Evolutionary conservation across 2,797 vertebrate genomes (phyloP).

Genomic region (Masticophis lateralis): DNA sequence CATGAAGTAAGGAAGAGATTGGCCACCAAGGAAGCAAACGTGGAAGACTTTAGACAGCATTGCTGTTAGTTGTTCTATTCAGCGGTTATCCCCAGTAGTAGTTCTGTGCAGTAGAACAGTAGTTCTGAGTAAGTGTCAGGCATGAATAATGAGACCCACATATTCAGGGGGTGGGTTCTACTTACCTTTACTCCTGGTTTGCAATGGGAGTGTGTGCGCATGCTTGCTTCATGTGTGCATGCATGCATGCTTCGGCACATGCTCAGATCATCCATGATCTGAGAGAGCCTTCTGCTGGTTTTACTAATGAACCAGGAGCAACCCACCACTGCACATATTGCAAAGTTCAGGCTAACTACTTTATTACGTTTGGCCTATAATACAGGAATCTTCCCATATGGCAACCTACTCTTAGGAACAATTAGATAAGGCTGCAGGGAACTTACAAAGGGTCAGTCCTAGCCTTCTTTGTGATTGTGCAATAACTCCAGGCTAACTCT

Average conservation of each 20-base stretch:
- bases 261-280: no score
- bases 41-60: neutral
- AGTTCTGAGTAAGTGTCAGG: neutral
- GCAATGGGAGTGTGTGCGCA: no score
- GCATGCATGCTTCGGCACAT: no score
- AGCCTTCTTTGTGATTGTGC: neutral
- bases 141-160: neutral
- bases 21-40: neutral
- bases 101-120: no score
- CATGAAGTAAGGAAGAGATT: neutral
- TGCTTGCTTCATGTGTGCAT: no score
- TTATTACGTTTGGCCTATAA: neutral
- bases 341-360: neutral
- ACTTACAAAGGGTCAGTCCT: neutral
- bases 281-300: no score
- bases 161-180: no score
- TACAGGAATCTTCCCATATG: neutral
- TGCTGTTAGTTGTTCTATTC: neutral
- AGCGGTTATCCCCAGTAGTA: neutral
- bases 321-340: neutral
- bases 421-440: neutral
- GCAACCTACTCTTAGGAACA: neutral
- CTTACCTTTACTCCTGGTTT: no score
- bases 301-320: no score
- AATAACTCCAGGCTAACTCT: neutral